Evolutionary conservation across 2,888 invertebrate genomes (phyloP).

Genomic region (Meteorus cinctellus): DNA sequence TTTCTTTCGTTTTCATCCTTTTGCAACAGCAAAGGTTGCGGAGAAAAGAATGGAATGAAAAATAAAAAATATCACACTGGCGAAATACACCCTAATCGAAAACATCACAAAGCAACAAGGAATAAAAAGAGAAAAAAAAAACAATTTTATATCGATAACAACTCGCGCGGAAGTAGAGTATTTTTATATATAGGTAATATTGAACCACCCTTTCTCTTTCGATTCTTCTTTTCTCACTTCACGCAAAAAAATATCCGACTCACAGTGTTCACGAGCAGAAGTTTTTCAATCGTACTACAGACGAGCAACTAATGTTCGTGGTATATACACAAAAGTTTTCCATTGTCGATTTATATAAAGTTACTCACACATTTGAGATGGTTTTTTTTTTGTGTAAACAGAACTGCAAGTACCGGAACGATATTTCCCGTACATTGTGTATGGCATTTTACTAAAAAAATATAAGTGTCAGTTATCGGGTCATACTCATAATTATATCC

Average conservation of each 20-base stretch:
- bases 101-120: neutral
- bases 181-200: neutral
- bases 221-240: neutral
- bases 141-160: neutral
- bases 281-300: constrained; percentile 29
- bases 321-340: constrained; percentile 4
- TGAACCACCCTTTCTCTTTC: neutral
- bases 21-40: neutral
- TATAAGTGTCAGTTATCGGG: constrained; percentile 6
- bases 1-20: neutral
- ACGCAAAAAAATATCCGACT: neutral
- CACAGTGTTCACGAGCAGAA: neutral
- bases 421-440: constrained; percentile 4
- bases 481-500: neutral
- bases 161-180: neutral
- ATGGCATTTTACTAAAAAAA: neutral
- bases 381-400: neutral
- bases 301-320: constrained; percentile 14
- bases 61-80: neutral
- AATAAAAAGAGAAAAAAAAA: neutral
- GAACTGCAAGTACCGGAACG: neutral
- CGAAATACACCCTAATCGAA: neutral
- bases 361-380: constrained; percentile 3
- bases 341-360: constrained; percentile 28
- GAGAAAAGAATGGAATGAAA: neutral